Percentiles rank a stretch among this genome's conserved stretches.
Evolutionary conservation across 2,888 invertebrate species (phyloP).

Genomic region (Drosophila kambysellisi): DNA sequence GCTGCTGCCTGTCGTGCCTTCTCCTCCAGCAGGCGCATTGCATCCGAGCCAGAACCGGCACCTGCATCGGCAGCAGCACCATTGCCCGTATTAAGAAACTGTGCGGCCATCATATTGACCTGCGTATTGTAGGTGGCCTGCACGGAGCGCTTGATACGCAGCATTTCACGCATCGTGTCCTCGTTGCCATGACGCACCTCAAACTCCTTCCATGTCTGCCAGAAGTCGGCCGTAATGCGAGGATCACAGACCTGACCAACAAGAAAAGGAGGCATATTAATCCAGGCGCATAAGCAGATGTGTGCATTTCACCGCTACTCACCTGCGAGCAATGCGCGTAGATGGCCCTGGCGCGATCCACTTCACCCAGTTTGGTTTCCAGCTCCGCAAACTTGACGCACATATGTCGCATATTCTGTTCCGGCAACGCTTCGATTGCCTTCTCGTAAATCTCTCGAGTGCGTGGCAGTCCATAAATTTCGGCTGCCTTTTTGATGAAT

Average conservation of each 20-base stretch:
- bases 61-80: slow-evolving; percentile 89
- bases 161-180: slow-evolving; percentile 99
- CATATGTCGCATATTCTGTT: slow-evolving; percentile 97
- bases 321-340: slow-evolving; percentile 99
- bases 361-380: slow-evolving; percentile 99
- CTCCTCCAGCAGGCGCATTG: slow-evolving; percentile 95
- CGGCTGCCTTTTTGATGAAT: slow-evolving; percentile 98
- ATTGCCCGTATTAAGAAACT: slow-evolving; percentile 93
- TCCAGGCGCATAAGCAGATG: not conserved
- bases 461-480: slow-evolving; percentile 98
- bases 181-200: slow-evolving; percentile 99
- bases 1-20: slow-evolving; percentile 88
- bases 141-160: slow-evolving; percentile 98
- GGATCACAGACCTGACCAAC: slow-evolving; percentile 91
- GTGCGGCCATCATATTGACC: slow-evolving; percentile 99
- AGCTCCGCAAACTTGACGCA: slow-evolving; percentile 98
- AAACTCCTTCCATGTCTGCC: slow-evolving; percentile 99
- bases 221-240: slow-evolving; percentile 96
- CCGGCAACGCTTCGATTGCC: slow-evolving; percentile 96
- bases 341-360: slow-evolving; percentile 98
- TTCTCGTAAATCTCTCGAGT: slow-evolving; percentile 99
- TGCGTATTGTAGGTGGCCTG: slow-evolving; percentile 99
- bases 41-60: slow-evolving; percentile 90
- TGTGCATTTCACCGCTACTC: slow-evolving; percentile 32
- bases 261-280: not conserved